Evolutionary conservation across 35 echinoderm and acorn worm species (phyloP).

Genomic region (Strongylocentrotus purpuratus): DNA sequence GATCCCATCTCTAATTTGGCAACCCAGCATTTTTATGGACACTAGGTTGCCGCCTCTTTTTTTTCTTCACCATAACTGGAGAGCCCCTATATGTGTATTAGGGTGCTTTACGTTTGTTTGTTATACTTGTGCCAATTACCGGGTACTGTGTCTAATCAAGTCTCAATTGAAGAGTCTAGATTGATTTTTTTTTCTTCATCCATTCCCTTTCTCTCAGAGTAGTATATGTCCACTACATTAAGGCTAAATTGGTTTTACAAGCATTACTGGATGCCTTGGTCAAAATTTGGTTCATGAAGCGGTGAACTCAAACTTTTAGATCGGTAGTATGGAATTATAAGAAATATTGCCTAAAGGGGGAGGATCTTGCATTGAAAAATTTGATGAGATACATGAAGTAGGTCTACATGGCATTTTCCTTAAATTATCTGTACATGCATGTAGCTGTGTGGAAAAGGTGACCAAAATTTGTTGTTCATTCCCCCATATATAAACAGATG

Average conservation of each 20-base stretch:
- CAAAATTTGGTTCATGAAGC: not conserved
- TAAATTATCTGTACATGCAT: no score
- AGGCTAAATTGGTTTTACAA: not conserved
- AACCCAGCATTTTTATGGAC: not conserved
- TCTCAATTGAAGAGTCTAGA: slow-evolving; percentile 7
- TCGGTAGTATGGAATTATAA: not conserved
- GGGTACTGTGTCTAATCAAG: slow-evolving; percentile 5
- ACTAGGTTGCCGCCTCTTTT: not conserved
- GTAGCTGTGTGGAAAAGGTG: no score
- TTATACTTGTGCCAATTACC: slow-evolving; percentile 23
- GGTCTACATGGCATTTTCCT: no score
- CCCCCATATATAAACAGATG: no score
- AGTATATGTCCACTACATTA: not conserved
- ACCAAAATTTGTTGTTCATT: no score
- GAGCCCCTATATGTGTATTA: not conserved
- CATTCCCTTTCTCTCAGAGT: not conserved
- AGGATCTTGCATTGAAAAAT: not conserved
- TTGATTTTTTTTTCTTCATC: slow-evolving; percentile 4
- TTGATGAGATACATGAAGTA: not conserved
- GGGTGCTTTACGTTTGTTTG: not conserved
- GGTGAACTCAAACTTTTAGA: not conserved
- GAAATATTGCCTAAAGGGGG: not conserved
- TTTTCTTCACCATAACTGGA: not conserved
- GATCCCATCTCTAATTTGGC: not conserved
- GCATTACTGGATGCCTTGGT: not conserved